Evolutionary conservation across 2,888 invertebrate species (phyloP).

Genomic region (Glyphotaelius pellucidus): DNA sequence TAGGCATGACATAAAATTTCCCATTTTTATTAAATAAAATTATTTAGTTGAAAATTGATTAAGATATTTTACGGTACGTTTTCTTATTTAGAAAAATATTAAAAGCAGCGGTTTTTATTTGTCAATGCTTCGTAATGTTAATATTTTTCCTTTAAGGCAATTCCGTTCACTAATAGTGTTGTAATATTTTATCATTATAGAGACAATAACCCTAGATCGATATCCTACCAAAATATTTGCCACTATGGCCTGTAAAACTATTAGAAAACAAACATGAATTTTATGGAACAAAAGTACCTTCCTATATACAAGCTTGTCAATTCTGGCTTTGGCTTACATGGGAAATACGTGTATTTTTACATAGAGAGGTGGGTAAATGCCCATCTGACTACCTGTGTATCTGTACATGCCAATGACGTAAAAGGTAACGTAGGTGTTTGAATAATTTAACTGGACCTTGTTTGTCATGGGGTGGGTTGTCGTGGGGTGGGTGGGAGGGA

Average conservation of each 20-base stretch:
- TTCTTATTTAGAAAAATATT: not conserved
- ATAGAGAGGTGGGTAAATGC: not conserved
- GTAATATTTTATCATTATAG: not conserved
- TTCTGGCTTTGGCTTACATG: constrained; percentile 8
- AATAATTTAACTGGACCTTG: constrained; percentile 60
- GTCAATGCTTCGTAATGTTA: not conserved
- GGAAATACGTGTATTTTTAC: constrained; percentile 22
- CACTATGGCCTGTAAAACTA: constrained; percentile 22
- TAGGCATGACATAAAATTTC: no score
- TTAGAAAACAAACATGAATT: constrained; percentile 44
- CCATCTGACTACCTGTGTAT: not conserved
- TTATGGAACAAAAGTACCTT: not conserved
- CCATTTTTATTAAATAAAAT: no score
- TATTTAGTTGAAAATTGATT: no score
- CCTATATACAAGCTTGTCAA: not conserved
- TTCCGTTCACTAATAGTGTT: not conserved
- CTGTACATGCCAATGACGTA: constrained; percentile 51
- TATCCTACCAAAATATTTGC: constrained; percentile 53
- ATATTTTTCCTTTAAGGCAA: not conserved
- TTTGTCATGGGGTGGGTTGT: constrained; percentile 47
- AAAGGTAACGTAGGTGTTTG: constrained; percentile 54
- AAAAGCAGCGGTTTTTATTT: not conserved
- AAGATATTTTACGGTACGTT: no score
- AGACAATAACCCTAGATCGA: constrained; percentile 36
- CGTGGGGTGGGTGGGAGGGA: not conserved